These are phyloP conservation scores for Onychomys torridus DNA, from an alignment of 2,797 vertebrate genomes.

Conservation along the genomic window DNA sequence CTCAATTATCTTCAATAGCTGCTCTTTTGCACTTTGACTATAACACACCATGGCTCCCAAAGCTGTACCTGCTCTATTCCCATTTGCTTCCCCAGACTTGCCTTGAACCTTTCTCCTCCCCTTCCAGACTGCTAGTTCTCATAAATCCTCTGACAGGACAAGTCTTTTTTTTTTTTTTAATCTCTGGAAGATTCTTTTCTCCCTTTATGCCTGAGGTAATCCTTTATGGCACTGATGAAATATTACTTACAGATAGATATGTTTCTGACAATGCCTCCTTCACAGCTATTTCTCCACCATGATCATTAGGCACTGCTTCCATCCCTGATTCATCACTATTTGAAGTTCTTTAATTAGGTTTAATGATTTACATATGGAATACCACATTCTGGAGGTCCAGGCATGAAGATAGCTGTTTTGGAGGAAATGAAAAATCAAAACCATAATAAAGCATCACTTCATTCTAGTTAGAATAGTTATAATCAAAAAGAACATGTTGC, in stretches of 20 bases:
- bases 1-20: neutral
- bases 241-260: neutral
- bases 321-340: conserved; percentile 6
- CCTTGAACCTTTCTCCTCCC: neutral
- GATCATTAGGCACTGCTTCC: neutral
- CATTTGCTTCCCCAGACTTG: neutral
- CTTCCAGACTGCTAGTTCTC: conserved; percentile 28
- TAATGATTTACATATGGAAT: neutral
- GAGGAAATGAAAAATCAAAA: neutral
- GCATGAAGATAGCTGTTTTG: neutral
- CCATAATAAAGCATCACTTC: neutral
- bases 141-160: conserved; percentile 17
- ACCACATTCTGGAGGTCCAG: neutral
- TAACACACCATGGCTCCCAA: neutral
- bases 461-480: neutral
- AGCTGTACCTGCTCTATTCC: neutral
- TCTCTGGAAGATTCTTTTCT: conserved; percentile 23
- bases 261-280: neutral
- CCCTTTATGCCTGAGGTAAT: neutral
- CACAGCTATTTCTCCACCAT: neutral
- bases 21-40: neutral
- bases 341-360: neutral
- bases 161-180: neutral
- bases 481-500: neutral
- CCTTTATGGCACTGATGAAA: neutral